phyloP scores from a whole-genome alignment of 2,888 invertebrate species.

The Ischnus inquisitorius region DNA sequence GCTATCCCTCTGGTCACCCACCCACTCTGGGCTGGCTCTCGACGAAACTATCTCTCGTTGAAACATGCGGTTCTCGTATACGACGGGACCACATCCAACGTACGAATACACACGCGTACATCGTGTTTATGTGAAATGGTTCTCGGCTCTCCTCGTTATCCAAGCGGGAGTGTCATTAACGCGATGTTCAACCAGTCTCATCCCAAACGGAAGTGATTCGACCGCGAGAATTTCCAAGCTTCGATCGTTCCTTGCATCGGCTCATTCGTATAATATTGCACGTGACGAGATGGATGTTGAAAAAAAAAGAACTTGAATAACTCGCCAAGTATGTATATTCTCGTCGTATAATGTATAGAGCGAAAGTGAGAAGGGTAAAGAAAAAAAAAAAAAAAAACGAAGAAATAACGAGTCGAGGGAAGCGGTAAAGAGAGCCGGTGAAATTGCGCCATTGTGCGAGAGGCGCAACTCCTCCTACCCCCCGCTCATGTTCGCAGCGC shows the following conservation, averaged over 20 bases:
- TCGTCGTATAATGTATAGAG: conserved; percentile 52
- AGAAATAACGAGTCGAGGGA: conserved; percentile 53
- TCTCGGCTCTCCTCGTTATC: neutral
- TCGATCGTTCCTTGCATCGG: conserved; percentile 25
- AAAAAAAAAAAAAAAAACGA: conserved; percentile 23
- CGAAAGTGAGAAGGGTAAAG: conserved; percentile 40
- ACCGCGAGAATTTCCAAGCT: neutral
- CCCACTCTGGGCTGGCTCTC: neutral
- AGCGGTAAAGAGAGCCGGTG: conserved; percentile 66
- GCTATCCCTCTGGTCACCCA: conserved; percentile 15
- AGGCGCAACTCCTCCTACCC: conserved; percentile 17
- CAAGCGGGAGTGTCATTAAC: conserved; percentile 16
- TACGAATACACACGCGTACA: neutral
- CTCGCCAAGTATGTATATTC: conserved; percentile 42
- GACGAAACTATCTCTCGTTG: conserved; percentile 3
- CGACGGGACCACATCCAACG: neutral
- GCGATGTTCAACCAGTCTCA: neutral
- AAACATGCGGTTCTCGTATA: neutral
- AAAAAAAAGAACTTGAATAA: conserved; percentile 51
- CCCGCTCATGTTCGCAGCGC: neutral
- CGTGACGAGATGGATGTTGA: conserved; percentile 8
- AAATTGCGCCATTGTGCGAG: conserved; percentile 78
- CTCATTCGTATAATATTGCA: conserved; percentile 2
- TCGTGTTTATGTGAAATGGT: conserved; percentile 13
- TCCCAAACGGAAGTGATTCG: neutral